These are phyloP conservation scores for Tanypteryx hageni DNA, from an alignment of 2,888 invertebrate species.

Conservation along the genomic window DNA sequence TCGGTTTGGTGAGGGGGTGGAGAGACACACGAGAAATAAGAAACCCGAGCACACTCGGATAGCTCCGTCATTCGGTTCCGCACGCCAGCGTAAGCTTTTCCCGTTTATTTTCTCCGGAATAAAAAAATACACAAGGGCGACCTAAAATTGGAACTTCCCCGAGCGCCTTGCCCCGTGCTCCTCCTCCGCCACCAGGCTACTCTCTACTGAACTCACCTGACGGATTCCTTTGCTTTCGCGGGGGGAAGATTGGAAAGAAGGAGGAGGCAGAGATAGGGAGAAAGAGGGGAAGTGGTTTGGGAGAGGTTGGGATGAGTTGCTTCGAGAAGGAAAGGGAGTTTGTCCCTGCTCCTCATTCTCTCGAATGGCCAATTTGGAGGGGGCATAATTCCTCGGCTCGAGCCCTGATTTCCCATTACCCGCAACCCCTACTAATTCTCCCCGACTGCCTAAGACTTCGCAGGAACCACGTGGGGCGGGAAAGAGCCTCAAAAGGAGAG, in stretches of 20 bases:
- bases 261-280: neutral
- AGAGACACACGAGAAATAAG: neutral
- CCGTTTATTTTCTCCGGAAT: neutral
- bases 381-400: neutral
- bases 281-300: neutral
- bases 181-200: neutral
- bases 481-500: too few species aligned
- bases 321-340: neutral
- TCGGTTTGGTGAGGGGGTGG: neutral
- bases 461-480: too few species aligned
- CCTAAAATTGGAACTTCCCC: neutral
- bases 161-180: neutral
- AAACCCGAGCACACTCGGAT: neutral
- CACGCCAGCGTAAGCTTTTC: neutral
- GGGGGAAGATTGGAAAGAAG: neutral
- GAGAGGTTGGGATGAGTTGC: neutral
- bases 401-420: neutral
- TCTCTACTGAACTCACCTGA: neutral
- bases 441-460: too few species aligned
- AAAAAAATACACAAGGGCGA: neutral
- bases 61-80: neutral
- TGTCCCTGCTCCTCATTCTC: too few species aligned
- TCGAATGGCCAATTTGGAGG: conserved; percentile 43
- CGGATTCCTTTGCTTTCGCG: neutral
- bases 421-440: too few species aligned